Evolutionary conservation across 2,797 vertebrate species (phyloP).

Genomic region (Eremophila alpestris): DNA sequence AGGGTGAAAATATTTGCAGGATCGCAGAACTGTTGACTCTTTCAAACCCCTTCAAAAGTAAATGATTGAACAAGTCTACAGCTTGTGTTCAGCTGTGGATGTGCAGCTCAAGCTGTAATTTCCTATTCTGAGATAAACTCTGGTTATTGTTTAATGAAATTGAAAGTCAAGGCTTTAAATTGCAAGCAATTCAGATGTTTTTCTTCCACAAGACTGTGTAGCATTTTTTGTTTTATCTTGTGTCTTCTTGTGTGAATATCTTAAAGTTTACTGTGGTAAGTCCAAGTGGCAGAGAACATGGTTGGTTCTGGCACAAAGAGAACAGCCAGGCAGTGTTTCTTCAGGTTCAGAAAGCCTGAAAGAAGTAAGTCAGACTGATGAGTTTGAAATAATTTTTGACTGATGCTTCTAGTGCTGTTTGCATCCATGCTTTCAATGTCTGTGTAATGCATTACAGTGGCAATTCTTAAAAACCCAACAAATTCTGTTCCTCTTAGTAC

Average conservation of each 20-base stretch:
- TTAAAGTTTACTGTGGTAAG: background rate
- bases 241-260: background rate
- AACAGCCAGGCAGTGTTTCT: background rate
- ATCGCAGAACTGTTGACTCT: background rate
- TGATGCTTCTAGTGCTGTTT: background rate
- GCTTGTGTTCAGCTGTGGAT: background rate
- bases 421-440: background rate
- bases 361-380: background rate
- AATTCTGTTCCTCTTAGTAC: background rate
- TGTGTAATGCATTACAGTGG: background rate
- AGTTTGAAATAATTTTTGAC: background rate
- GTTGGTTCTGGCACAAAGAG: background rate
- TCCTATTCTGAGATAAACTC: background rate
- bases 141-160: constrained; percentile 5
- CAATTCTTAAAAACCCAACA: background rate
- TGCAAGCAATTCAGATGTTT: background rate
- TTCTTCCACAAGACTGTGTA: background rate
- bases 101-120: background rate
- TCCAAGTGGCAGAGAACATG: background rate
- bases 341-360: background rate
- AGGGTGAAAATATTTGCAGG: background rate
- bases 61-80: background rate
- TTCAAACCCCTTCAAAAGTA: background rate
- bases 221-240: constrained; percentile 9
- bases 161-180: constrained; percentile 2